Percentiles rank a stretch among this genome's conserved stretches.
phyloP scores from a whole-genome alignment of 2,888 invertebrate species.

The Acleris cristana region DNA sequence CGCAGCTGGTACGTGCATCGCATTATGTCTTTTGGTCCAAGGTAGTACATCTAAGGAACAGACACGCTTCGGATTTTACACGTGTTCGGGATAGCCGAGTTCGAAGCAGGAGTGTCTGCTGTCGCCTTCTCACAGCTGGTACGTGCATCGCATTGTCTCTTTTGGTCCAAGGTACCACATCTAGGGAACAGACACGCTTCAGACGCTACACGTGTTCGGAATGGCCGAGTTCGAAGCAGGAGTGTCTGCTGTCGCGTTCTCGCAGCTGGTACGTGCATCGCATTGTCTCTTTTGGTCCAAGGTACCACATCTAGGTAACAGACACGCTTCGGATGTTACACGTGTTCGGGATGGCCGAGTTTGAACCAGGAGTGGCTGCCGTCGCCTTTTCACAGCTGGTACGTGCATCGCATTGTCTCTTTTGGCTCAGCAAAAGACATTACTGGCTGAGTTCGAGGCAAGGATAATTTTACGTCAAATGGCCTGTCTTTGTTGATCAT shows the following conservation, averaged over 20 bases:
- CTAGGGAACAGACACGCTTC: conserved; percentile 91
- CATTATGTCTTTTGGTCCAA: background rate
- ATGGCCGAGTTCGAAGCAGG: conserved; percentile 95
- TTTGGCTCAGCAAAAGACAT: background rate
- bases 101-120: conserved; percentile 93
- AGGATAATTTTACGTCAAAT: too few species aligned
- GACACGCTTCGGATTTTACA: conserved; percentile 87
- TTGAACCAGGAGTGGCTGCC: conserved; percentile 93
- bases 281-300: background rate
- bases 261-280: conserved; percentile 87
- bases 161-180: background rate
- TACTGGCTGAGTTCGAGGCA: too few species aligned
- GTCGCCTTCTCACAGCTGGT: conserved; percentile 95
- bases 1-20: conserved; percentile 82
- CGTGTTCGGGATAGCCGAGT: conserved; percentile 95
- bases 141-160: conserved; percentile 46
- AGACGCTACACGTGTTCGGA: conserved; percentile 94
- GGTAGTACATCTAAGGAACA: too few species aligned
- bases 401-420: too few species aligned
- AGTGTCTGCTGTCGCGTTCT: conserved; percentile 94
- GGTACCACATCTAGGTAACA: too few species aligned
- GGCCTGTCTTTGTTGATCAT: too few species aligned
- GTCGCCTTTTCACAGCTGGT: conserved; percentile 91
- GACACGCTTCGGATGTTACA: conserved; percentile 87
- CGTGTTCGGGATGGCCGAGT: conserved; percentile 95